Percentiles rank a stretch among this genome's conserved stretches.
phyloP scores from a whole-genome alignment of 2,888 invertebrate species.

The Stenchaetothrips biformis region DNA sequence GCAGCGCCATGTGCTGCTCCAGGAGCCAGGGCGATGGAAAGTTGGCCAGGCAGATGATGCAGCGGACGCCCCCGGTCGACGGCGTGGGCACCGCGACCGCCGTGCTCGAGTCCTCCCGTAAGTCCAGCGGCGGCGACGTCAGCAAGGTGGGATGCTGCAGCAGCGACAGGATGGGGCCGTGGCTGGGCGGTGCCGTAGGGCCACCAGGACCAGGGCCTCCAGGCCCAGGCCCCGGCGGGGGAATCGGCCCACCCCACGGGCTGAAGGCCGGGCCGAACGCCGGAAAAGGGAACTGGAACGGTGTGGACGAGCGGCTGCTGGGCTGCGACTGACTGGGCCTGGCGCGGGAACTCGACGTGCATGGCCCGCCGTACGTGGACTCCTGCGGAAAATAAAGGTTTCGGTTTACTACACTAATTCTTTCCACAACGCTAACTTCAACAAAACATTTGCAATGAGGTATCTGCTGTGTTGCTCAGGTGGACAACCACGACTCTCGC shows the following conservation, averaged over 20 bases:
- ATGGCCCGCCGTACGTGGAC: not conserved
- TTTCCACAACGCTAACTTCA: too few species aligned
- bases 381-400: not conserved
- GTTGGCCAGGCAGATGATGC: slow-evolving; percentile 77
- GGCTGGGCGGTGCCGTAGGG: slow-evolving; percentile 27
- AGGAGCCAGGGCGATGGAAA: slow-evolving; percentile 84
- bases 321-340: slow-evolving; percentile 2
- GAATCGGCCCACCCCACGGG: slow-evolving; percentile 8
- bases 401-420: too few species aligned
- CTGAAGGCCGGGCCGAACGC: slow-evolving; percentile 42
- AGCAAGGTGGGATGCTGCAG: slow-evolving; percentile 52
- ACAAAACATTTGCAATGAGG: too few species aligned
- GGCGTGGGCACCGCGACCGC: slow-evolving; percentile 37
- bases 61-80: slow-evolving; percentile 48
- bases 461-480: too few species aligned
- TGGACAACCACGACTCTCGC: too few species aligned
- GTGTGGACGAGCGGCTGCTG: slow-evolving; percentile 52
- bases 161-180: slow-evolving; percentile 42
- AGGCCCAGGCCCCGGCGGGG: slow-evolving; percentile 32
- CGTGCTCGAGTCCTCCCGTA: slow-evolving; percentile 41
- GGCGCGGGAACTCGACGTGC: slow-evolving; percentile 1
- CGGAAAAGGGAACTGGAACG: slow-evolving; percentile 55
- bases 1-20: slow-evolving; percentile 78
- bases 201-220: slow-evolving; percentile 32
- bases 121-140: slow-evolving; percentile 44